phyloP scores from a whole-genome alignment of 2,113 vertebrate species.

The Oenanthe oenanthe region DNA sequence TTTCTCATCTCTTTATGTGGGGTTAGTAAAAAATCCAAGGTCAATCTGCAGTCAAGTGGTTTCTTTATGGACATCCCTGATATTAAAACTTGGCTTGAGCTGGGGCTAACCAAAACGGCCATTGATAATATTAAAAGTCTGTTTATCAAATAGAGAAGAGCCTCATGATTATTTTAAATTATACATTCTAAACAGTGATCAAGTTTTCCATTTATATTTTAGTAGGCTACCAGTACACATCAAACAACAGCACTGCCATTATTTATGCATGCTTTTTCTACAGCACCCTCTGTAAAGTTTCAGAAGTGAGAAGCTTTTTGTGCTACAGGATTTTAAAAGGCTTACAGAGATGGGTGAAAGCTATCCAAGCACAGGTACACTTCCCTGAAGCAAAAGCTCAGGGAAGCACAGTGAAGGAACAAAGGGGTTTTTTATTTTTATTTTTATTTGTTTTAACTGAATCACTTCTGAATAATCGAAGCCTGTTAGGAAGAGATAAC shows the following conservation, averaged over 20 bases:
- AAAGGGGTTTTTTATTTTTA: fast-evolving
- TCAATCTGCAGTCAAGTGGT: neutral
- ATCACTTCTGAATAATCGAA: neutral
- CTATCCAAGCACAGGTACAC: neutral
- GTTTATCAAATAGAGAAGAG: neutral
- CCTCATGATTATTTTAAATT: neutral
- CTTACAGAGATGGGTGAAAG: neutral
- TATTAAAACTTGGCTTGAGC: neutral
- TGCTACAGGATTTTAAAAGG: neutral
- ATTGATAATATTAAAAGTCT: neutral
- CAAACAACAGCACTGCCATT: neutral
- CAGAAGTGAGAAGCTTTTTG: neutral
- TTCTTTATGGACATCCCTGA: neutral
- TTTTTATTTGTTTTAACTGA: neutral
- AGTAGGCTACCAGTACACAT: neutral
- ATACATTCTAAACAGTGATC: neutral
- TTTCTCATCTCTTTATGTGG: neutral
- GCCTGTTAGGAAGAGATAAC: neutral
- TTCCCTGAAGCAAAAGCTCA: neutral
- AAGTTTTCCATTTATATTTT: neutral
- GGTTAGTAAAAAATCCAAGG: neutral
- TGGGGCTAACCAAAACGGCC: neutral
- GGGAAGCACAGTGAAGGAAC: neutral
- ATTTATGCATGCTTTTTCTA: neutral
- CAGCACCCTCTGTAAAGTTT: neutral